phyloP scores from a whole-genome alignment of 2,113 vertebrate genomes.

The Onychostruthus taczanowskii region DNA sequence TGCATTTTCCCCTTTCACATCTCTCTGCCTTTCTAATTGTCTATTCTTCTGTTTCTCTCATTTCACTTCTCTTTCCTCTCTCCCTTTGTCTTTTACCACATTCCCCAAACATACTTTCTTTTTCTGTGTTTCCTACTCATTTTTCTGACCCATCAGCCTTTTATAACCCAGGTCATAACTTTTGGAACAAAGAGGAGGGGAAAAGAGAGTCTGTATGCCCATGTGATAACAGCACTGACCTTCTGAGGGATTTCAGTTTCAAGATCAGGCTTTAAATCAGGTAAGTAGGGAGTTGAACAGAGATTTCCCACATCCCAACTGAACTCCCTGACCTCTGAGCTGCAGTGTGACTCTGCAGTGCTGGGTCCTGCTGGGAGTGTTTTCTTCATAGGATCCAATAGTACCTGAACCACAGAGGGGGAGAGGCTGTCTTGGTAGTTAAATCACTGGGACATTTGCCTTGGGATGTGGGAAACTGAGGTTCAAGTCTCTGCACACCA shows the following conservation, averaged over 20 bases:
- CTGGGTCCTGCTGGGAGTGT: not conserved
- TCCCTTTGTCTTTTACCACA: not conserved
- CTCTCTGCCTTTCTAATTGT: constrained; percentile 57
- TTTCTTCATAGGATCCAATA: not conserved
- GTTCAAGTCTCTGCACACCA: constrained; percentile 46
- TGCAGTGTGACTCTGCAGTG: not conserved
- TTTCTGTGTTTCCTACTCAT: constrained; percentile 25
- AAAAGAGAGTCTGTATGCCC: constrained; percentile 54
- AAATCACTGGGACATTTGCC: not conserved
- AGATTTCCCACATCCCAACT: constrained; percentile 53
- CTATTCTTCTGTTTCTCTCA: constrained; percentile 45
- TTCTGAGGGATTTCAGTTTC: constrained; percentile 58
- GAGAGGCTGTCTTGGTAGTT: not conserved
- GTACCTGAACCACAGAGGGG: not conserved
- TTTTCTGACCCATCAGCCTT: constrained; percentile 47
- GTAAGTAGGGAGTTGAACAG: constrained; percentile 59
- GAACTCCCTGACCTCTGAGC: not conserved
- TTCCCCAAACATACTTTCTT: not conserved
- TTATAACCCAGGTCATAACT: constrained; percentile 56
- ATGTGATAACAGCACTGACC: constrained; percentile 51
- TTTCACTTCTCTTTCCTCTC: not conserved
- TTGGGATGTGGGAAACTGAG: constrained; percentile 59
- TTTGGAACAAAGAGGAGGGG: constrained; percentile 59
- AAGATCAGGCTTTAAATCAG: constrained; percentile 62
- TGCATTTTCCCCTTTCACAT: constrained; percentile 28